Percentiles rank a stretch among this genome's conserved stretches.
These are phyloP conservation scores for Lepidurus apus DNA, from an alignment of 1,140 invertebrate species.

Conservation along the genomic window DNA sequence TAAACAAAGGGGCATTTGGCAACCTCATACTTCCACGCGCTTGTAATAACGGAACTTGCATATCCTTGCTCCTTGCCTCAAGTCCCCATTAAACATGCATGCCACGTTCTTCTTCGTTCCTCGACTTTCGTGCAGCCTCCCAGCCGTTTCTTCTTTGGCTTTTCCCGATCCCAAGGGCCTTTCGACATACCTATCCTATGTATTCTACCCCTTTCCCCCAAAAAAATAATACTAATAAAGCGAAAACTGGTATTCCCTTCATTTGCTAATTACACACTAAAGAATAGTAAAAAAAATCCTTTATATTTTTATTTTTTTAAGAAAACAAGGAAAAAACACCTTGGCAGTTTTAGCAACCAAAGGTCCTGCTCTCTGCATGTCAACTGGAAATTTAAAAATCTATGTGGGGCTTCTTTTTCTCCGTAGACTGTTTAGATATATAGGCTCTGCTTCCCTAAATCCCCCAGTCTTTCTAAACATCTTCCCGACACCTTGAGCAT, in stretches of 20 bases:
- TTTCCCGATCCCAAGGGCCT: background rate
- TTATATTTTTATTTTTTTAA: too few species aligned
- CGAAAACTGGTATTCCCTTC: too few species aligned
- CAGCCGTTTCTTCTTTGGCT: background rate
- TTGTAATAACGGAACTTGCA: background rate
- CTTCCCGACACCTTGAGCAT: slow-evolving; percentile 14
- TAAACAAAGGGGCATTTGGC: background rate
- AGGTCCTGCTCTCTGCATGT: background rate
- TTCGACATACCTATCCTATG: background rate
- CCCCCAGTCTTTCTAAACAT: background rate
- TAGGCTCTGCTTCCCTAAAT: background rate
- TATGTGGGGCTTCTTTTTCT: background rate
- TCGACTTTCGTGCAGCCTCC: background rate
- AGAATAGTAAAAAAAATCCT: too few species aligned
- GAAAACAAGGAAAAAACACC: background rate
- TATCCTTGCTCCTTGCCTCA: background rate
- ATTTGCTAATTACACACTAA: too few species aligned
- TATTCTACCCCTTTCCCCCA: background rate
- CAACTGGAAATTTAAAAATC: background rate
- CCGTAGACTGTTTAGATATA: background rate
- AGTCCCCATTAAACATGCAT: slow-evolving; percentile 1
- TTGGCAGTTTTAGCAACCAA: background rate
- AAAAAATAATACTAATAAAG: too few species aligned
- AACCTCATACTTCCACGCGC: background rate
- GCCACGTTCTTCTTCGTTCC: background rate